Evolutionary conservation across 1,140 invertebrate genomes (phyloP).

Genomic region (Conus ventricosus): DNA sequence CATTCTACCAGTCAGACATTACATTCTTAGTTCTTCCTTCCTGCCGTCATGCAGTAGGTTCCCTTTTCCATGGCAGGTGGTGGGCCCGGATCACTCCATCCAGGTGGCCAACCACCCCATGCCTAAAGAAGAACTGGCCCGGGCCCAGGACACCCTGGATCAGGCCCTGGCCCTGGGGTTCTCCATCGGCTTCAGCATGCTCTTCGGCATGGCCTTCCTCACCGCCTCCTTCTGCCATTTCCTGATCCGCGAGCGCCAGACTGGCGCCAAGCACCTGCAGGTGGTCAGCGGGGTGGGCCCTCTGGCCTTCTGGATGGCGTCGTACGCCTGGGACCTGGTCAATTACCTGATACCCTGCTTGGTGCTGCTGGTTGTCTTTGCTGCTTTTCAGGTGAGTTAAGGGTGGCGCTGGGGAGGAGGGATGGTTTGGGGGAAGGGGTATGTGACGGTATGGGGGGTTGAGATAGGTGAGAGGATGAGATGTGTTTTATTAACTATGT

Average conservation of each 20-base stretch:
- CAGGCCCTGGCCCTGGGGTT: constrained; percentile 50
- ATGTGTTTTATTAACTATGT: no score
- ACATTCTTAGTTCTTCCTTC: not conserved
- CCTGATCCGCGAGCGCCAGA: constrained; percentile 66
- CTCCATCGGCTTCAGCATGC: constrained; percentile 58
- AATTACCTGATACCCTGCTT: constrained; percentile 69
- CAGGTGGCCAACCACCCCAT: constrained; percentile 53
- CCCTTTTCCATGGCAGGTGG: constrained; percentile 32
- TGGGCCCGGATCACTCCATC: constrained; percentile 35
- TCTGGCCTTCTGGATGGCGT: constrained; percentile 83
- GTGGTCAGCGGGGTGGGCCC: constrained; percentile 78
- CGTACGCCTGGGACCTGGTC: constrained; percentile 82
- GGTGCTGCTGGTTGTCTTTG: constrained; percentile 63
- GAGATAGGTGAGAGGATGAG: no score
- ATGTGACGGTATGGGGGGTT: no score
- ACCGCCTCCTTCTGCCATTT: constrained; percentile 69
- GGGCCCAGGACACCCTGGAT: constrained; percentile 37
- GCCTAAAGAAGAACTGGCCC: constrained; percentile 44
- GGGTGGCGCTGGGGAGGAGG: not conserved
- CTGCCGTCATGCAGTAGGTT: not conserved
- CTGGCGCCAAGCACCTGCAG: constrained; percentile 70
- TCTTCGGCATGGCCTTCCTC: constrained; percentile 72
- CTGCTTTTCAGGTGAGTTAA: constrained; percentile 61
- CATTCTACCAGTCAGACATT: no score
- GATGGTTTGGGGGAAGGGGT: no score